Evolutionary conservation across 2,113 vertebrate genomes (phyloP).

Genomic region (Promerops cafer): DNA sequence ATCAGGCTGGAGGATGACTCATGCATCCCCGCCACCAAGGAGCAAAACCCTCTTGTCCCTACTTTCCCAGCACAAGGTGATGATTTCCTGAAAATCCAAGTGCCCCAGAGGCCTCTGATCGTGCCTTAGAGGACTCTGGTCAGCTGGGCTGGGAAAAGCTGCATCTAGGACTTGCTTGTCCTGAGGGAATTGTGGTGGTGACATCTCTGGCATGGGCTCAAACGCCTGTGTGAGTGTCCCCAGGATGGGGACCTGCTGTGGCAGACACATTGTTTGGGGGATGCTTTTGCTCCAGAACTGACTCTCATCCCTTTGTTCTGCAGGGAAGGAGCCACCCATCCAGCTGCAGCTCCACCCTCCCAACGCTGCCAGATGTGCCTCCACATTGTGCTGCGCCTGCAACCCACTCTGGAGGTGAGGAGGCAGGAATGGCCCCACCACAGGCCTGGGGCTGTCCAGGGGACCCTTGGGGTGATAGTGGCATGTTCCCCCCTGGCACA

Average conservation of each 20-base stretch:
- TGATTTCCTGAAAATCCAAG: conserved; percentile 11
- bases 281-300: accelerated
- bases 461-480: not conserved
- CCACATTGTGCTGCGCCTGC: accelerated
- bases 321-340: not conserved
- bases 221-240: accelerated
- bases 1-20: conserved; percentile 49
- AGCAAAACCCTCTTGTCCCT: conserved; percentile 5
- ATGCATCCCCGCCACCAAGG: conserved; percentile 1
- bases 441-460: not conserved
- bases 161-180: not conserved
- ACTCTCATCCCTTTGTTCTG: not conserved
- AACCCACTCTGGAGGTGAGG: not conserved
- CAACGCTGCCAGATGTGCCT: not conserved
- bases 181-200: not conserved
- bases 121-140: not conserved
- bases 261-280: accelerated
- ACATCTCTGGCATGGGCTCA: not conserved
- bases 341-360: not conserved
- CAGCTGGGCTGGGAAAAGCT: not conserved
- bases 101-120: not conserved
- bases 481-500: not conserved
- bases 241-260: no score
- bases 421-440: accelerated
- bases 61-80: not conserved